Conservation (phyloP, 2,888 invertebrate genomes). For the Pyrochroa serraticornis region DNA sequence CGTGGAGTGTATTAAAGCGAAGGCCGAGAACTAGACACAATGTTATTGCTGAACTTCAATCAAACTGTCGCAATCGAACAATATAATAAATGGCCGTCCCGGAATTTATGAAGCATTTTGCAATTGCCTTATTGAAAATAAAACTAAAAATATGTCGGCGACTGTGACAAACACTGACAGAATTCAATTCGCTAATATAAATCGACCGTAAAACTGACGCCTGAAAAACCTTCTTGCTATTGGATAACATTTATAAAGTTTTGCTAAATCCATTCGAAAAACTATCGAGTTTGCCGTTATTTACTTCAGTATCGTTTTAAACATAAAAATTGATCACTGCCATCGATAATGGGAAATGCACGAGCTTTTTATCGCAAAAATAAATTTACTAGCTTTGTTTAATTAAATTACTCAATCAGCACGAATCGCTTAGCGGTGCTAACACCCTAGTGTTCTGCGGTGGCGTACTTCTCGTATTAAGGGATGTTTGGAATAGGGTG, state of each 20-base stretch:
- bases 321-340: not conserved
- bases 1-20: no score
- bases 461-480: constrained; percentile 48
- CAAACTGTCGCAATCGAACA: constrained; percentile 22
- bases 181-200: constrained; percentile 17
- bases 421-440: constrained; percentile 19
- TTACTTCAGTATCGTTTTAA: not conserved
- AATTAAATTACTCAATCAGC: constrained; percentile 24
- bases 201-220: constrained; percentile 9
- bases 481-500: constrained; percentile 54
- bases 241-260: not conserved
- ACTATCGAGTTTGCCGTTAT: not conserved
- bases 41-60: constrained; percentile 11
- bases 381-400: constrained; percentile 7
- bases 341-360: not conserved
- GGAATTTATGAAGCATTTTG: constrained; percentile 43
- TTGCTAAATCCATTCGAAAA: not conserved
- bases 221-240: constrained; percentile 7
- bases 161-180: constrained; percentile 38
- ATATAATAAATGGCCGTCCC: constrained; percentile 23
- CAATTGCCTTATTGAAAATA: constrained; percentile 51
- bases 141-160: constrained; percentile 48
- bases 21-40: constrained; percentile 5
- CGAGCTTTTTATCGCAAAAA: not conserved
- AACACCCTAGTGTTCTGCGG: constrained; percentile 40